Evolutionary conservation across 2,888 invertebrate genomes (phyloP).

Genomic region (Eumacrocentrus americanus): DNA sequence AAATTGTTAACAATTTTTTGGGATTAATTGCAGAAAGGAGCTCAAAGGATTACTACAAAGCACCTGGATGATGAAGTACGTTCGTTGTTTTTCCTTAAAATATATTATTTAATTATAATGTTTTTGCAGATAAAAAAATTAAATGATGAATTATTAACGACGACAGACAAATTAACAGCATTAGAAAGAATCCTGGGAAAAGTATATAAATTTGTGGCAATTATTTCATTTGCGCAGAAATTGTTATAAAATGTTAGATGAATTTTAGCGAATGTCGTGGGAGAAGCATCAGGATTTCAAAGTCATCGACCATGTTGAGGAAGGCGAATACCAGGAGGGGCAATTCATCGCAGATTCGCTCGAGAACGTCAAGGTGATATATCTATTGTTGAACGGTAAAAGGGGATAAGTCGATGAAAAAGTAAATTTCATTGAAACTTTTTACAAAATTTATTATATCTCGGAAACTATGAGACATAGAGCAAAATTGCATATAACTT

Average conservation of each 20-base stretch:
- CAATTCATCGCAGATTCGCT: slow-evolving; percentile 34
- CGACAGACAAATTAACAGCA: slow-evolving; percentile 46
- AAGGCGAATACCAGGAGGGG: slow-evolving; percentile 29
- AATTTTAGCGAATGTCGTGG: slow-evolving; percentile 49
- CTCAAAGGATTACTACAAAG: slow-evolving; percentile 45
- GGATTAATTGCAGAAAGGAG: slow-evolving; percentile 45
- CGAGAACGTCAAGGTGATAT: slow-evolving; percentile 44
- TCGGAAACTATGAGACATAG: too few species aligned
- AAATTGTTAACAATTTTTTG: slow-evolving; percentile 14
- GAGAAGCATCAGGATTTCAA: slow-evolving; percentile 32
- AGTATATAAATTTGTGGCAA: slow-evolving; percentile 41
- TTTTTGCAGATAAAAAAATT: slow-evolving; percentile 46
- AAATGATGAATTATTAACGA: slow-evolving; percentile 41
- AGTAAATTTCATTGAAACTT: too few species aligned
- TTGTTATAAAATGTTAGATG: slow-evolving; percentile 46
- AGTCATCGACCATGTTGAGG: slow-evolving; percentile 28
- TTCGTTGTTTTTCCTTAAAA: background rate
- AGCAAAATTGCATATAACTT: too few species aligned
- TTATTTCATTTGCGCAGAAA: background rate
- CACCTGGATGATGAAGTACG: slow-evolving; percentile 51
- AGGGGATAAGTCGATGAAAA: too few species aligned
- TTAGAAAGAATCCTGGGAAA: slow-evolving; percentile 49
- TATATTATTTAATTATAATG: background rate
- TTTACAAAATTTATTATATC: too few species aligned
- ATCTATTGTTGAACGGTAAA: too few species aligned